phyloP scores from a whole-genome alignment of 2,888 invertebrate species.

The Pseudococcus viburni region DNA sequence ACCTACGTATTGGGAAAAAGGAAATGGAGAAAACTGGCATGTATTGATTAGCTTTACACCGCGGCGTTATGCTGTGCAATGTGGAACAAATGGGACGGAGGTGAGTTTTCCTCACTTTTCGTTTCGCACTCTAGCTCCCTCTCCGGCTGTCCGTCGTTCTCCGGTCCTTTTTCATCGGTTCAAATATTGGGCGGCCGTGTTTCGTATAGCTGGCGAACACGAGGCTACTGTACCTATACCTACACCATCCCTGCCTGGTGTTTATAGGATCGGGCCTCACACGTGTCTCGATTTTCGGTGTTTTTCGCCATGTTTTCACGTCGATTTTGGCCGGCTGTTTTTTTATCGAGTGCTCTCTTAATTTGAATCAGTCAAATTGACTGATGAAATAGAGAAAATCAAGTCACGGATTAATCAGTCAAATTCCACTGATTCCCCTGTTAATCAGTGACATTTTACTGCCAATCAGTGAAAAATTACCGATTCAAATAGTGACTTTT shows the following conservation, averaged over 20 bases:
- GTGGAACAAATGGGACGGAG: slow-evolving; percentile 65
- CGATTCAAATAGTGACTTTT: too few species aligned
- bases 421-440: too few species aligned
- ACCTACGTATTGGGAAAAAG: neutral
- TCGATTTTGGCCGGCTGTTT: neutral
- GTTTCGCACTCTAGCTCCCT: slow-evolving; percentile 14
- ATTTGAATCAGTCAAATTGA: too few species aligned
- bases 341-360: neutral
- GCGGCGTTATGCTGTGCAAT: slow-evolving; percentile 41
- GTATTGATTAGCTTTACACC: slow-evolving; percentile 63
- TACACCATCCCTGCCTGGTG: slow-evolving; percentile 1
- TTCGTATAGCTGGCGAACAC: neutral
- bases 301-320: slow-evolving; percentile 32
- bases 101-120: slow-evolving; percentile 54
- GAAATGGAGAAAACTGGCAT: slow-evolving; percentile 3
- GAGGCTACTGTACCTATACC: neutral
- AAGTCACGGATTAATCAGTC: too few species aligned
- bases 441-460: too few species aligned
- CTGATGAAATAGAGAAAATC: too few species aligned
- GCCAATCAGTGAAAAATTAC: too few species aligned
- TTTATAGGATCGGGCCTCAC: slow-evolving; percentile 25
- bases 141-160: neutral
- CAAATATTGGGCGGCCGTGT: neutral
- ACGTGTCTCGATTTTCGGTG: slow-evolving; percentile 59
- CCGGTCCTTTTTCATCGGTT: slow-evolving; percentile 3